Base-by-base conservation (phyloP, 1,140 invertebrate genomes). In the Monochamus saltuarius region DNA sequence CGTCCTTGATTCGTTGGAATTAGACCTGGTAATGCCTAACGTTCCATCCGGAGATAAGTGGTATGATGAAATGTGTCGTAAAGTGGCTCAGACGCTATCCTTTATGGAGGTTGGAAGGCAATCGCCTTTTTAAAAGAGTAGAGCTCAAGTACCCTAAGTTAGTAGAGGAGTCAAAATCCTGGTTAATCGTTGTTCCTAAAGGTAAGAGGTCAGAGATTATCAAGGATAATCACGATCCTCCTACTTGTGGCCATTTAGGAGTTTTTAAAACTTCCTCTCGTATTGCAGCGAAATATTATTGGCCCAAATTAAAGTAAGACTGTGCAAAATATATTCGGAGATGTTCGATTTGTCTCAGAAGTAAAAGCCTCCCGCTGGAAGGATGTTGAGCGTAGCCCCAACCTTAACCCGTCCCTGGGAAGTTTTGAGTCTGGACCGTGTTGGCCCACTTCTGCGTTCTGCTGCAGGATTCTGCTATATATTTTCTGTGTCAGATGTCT, bases 321-420 rank as follows among this genome's bases (percentile, higher is more conserved):
- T 42, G 70, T 7, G 56, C 19, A 0, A n/a, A 35, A 4, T 68
- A 59, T 54, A 62, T 74, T 7, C 50, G 59, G 1, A 14, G 22
- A 7, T 75, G 73, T 42, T 10, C 43, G 1, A 50, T 45, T 0
- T 73, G 69, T 62, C 62, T 68, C 13, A 34, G 35, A 58, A 66
- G 10, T 60, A 71, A 36, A 50, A 53, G 19, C 9, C n/a, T 9
- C 60, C 70, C 2, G 13, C 50, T 0, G 71, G 69, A 0, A 19
- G 67, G 17, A 72, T 74, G 64, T 43, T 4, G 60, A 71, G 39
- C 35, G 14, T 34, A 19, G 10, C 16, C 10, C 8, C 47, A 22
- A 9, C 16, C 11, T 19, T 34, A 16, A 29, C 47, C 1, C 22
- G 22, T 11, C 22, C 47, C 35, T 54, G 51, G 51, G 36, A 42